Evolutionary conservation across 2,797 vertebrate genomes (phyloP), one percentile per base, ranked within the genome.

Genomic region (Lacerta viridis): DNA sequence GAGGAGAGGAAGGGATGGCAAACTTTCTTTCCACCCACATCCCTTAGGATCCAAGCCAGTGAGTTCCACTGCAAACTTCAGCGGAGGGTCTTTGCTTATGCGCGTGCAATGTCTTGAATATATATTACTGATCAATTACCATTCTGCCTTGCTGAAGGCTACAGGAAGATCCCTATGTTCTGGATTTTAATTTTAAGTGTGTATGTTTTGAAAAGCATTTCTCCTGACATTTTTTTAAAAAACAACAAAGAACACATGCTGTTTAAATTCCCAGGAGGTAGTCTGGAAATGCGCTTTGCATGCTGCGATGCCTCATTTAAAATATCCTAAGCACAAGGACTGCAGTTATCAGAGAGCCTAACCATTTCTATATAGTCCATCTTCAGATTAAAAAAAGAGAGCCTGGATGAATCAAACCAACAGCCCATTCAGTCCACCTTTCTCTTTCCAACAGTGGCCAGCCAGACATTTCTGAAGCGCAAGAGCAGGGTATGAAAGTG

Each of bases 251-350:
- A 43, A n/a, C 83, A 86, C 77, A 74, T 0, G 0, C 17, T 18
- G 4, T 1, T 2, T 27, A 89, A 92, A 66, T 2, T 90, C 84
- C 69, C 85, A 89, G 9, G 43, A 92, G 87, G 88, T 94, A 83
- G 23, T 59, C 84, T 78, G 82, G 80, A 78, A 64, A 64, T 11
- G 33, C 50, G 41, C 68, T 79, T 64, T 61, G 39, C 68, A 72
- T 64, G 80, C 64, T 85, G 82, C 13, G n/a, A 33, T 68, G 77
- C 36, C 68, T 76, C 80, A 87, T 87, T 87, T 85, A 90, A 36
- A 69, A 80, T 66, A 46, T 85, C 20, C 82, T 50, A 80, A 85
- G 77, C 39, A 80, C 23, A 23, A 81, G n/a, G n/a, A 50, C 23
- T 85, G 46, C 25, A 75, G 66, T 80, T 81, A n/a, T 75, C 55